Evolutionary conservation across 2,797 vertebrate genomes (phyloP), one percentile per base, ranked within the genome.

Genomic region (Sebastes matsubarae): DNA sequence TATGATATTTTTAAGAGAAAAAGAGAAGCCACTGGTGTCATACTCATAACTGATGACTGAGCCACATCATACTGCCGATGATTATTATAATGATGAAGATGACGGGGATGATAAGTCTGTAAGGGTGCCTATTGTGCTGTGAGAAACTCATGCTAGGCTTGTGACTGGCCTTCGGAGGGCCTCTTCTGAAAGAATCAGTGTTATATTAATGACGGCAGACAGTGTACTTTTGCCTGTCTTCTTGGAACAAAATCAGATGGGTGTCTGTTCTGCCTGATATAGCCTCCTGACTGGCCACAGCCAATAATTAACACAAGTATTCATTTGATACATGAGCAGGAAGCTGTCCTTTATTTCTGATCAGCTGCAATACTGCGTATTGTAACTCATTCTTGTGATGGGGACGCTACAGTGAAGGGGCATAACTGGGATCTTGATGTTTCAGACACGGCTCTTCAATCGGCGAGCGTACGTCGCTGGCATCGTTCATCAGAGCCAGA

Each of bases 81-180:
- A 92, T 93, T 85, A 86, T 77, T 83, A 68, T 86, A 81, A 92
- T 93, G 92, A 90, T 92, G 82, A 92, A 88, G 90, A 93, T 91
- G 90, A 87, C 10, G 61, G 86, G 77, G 75, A 58, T 85, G 91
- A 93, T 94, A 94, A 93, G 87, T 61, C 75, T 91, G 83, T 93
- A 75, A 96, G 94, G 86, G 87, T 93, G 71, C 61, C 89, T 94
- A 94, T 95, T 96, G 94, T 95, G 76, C 83, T 89, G 83, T 20
- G 7, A 85, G 89, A 72, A 94, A 90, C 94, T 87, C 94, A 95
- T 95, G 95, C 91, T 94, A 77, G 83, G 89, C 95, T 94, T 95
- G 94, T 96, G 95, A 95, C 95, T 91, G 91, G 91, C 91, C 92
- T 90, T 94, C 71, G 83, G 92, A 95, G 90, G 83, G 89, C 77